A percentile compares a stretch with the other conserved stretches of the same genome.
These are phyloP conservation scores for Orbicella faveolata DNA, from an alignment of 64 coral and sea anemone species.

Conservation along the genomic window DNA sequence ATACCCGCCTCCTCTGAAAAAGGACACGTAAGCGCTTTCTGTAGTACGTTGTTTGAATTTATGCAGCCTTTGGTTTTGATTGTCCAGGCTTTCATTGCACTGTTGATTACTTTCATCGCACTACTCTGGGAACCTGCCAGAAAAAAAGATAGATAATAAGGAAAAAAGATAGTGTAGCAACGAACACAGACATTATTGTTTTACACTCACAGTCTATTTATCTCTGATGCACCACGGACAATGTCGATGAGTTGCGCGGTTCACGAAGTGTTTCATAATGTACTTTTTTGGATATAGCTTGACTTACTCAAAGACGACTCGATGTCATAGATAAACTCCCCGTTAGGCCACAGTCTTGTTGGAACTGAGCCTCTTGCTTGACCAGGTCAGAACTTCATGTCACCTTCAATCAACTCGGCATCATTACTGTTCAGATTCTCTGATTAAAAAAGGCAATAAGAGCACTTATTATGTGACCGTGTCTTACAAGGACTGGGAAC, in stretches of 20 bases:
- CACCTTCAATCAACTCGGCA: conserved; percentile 35
- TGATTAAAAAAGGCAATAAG: neutral
- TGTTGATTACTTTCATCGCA: too few species aligned
- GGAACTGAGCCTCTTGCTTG: conserved; percentile 16
- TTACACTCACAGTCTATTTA: too few species aligned
- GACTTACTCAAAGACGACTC: conserved; percentile 31
- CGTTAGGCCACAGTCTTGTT: conserved; percentile 4
- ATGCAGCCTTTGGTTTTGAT: neutral
- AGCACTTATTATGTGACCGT: too few species aligned
- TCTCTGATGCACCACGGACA: too few species aligned
- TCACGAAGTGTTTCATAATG: too few species aligned
- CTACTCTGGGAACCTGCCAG: too few species aligned
- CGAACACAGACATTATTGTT: too few species aligned
- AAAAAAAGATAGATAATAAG: too few species aligned
- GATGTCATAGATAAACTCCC: conserved; percentile 32
- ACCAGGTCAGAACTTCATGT: conserved; percentile 21
- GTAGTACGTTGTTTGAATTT: neutral
- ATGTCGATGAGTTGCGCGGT: too few species aligned
- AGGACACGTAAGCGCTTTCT: neutral
- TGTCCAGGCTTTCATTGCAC: conserved; percentile 22
- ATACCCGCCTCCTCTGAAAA: conserved; percentile 12
- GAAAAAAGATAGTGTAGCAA: too few species aligned
- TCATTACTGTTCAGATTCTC: neutral
- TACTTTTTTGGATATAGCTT: neutral
- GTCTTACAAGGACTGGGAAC: too few species aligned